phyloP scores from a whole-genome alignment of 2,888 invertebrate genomes.

The Allolobophora icterica region DNA sequence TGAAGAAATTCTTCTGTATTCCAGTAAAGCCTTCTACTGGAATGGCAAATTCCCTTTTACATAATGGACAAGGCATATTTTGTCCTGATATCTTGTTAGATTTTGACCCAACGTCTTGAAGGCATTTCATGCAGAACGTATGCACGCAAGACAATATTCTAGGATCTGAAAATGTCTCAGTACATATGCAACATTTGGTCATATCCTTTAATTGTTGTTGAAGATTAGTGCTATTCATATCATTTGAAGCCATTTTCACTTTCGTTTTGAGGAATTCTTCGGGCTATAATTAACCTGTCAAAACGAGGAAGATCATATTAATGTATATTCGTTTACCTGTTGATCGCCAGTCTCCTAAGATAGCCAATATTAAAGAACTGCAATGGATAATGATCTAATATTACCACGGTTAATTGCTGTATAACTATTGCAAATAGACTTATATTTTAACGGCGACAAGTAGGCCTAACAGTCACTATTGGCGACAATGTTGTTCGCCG shows the following conservation, averaged over 20 bases:
- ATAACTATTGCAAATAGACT: too few relatives aligned
- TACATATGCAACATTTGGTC: background rate
- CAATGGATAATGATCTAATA: background rate
- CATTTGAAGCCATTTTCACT: background rate
- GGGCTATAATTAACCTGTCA: background rate
- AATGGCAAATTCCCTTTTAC: background rate
- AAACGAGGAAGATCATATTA: background rate
- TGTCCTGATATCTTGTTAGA: background rate
- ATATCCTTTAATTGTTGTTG: background rate
- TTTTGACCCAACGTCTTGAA: background rate
- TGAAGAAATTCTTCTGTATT: constrained; percentile 22
- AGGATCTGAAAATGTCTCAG: background rate
- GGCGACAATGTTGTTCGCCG: background rate
- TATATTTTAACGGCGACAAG: too few relatives aligned
- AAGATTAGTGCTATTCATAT: background rate
- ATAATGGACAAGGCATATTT: background rate
- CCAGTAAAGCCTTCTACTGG: background rate
- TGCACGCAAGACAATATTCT: background rate
- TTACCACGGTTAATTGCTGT: background rate
- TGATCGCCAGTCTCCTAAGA: background rate
- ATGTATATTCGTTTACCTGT: too few relatives aligned
- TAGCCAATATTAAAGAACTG: background rate
- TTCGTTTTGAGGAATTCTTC: background rate
- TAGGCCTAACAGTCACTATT: too few relatives aligned
- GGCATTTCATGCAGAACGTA: constrained; percentile 12